These are phyloP conservation scores for Mus caroli DNA, from an alignment of 2,797 vertebrate species.

Conservation along the genomic window DNA sequence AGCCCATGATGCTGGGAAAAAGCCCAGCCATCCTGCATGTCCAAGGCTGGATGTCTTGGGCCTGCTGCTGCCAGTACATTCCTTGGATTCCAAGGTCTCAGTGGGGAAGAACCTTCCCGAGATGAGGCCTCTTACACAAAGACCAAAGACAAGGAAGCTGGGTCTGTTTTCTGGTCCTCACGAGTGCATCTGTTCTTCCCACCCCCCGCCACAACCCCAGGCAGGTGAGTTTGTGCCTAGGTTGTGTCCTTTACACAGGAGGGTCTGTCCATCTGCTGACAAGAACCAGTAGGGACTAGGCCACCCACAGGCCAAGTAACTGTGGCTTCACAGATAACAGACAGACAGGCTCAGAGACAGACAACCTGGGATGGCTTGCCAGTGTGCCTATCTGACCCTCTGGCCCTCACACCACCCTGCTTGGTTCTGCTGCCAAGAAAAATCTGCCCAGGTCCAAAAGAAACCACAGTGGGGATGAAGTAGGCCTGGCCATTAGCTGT, in stretches of 20 bases:
- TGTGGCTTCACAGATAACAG: not conserved
- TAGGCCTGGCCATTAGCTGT: not conserved
- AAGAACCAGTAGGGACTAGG: not conserved
- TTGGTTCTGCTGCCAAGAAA: not conserved
- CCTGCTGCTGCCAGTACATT: not conserved
- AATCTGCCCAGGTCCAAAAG: not conserved
- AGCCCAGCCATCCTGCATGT: not conserved
- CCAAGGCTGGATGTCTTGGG: not conserved
- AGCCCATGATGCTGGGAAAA: conserved; percentile 21
- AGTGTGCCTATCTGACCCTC: rapidly evolving
- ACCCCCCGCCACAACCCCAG: not conserved
- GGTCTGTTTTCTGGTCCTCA: not conserved
- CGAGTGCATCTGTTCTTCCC: not conserved
- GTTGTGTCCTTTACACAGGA: not conserved
- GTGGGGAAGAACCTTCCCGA: not conserved
- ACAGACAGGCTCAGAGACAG: not conserved
- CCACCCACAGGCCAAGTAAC: not conserved
- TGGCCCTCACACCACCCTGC: not conserved
- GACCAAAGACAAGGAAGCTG: not conserved
- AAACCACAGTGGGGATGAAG: not conserved
- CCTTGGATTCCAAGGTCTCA: conserved; percentile 49
- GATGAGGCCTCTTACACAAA: not conserved
- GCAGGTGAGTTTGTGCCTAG: not conserved
- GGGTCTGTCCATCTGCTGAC: not conserved
- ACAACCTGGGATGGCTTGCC: not conserved